Evolutionary conservation across 2,797 vertebrate genomes (phyloP).

Genomic region (Pseudochirops cupreus): DNA sequence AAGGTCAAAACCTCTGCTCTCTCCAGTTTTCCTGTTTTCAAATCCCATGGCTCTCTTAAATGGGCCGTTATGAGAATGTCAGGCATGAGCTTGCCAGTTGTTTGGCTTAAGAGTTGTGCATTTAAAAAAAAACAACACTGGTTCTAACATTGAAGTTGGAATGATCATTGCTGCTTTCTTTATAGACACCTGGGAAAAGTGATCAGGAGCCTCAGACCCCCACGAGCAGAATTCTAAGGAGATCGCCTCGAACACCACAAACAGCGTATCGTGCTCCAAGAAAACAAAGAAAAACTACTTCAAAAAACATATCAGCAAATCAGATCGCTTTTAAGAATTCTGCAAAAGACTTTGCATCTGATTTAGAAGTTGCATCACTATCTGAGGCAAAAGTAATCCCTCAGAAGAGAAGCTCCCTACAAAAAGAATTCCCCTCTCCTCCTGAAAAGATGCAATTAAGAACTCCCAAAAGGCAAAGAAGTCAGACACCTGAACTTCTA

Average conservation of each 20-base stretch:
- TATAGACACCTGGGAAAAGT: slow-evolving; percentile 87
- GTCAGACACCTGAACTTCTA: not conserved
- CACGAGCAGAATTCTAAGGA: slow-evolving; percentile 66
- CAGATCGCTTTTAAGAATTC: slow-evolving; percentile 69
- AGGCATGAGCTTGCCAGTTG: not conserved
- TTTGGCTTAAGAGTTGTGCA: not conserved
- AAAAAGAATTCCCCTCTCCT: slow-evolving; percentile 82
- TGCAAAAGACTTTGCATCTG: slow-evolving; percentile 70
- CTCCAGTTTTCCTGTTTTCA: not conserved
- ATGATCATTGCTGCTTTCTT: not conserved
- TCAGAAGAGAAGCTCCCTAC: slow-evolving; percentile 77
- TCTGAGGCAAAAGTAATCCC: slow-evolving; percentile 79
- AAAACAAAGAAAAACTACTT: slow-evolving; percentile 56
- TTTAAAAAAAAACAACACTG: not conserved
- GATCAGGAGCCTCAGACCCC: slow-evolving; percentile 70
- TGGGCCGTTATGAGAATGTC: not conserved
- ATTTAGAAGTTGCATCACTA: slow-evolving; percentile 79
- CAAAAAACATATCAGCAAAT: slow-evolving; percentile 70
- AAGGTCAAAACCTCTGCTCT: not conserved
- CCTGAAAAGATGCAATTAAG: slow-evolving; percentile 71
- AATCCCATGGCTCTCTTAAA: not conserved
- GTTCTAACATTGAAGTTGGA: slow-evolving; percentile 3
- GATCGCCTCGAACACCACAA: slow-evolving; percentile 64
- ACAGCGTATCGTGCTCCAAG: not conserved
- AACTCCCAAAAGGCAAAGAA: slow-evolving; percentile 28